Conservation (phyloP, 1,140 invertebrate species). For the Drosophila hydei region DNA sequence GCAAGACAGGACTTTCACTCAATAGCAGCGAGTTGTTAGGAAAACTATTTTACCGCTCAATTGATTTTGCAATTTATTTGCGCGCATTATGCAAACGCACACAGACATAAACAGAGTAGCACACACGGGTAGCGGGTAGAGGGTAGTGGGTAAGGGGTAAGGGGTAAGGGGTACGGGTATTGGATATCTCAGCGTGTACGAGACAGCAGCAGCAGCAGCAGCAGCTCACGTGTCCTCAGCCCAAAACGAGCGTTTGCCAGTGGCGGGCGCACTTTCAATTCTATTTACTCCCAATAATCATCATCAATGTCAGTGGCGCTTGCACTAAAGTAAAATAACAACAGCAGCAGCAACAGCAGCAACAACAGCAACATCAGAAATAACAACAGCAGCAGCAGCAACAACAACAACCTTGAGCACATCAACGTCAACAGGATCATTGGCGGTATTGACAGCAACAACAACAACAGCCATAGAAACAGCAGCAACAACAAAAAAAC, state of each 20-base stretch:
- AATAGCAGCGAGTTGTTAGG: constrained; percentile 40
- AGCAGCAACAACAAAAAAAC: constrained; percentile 4
- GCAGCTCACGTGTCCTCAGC: constrained; percentile 57
- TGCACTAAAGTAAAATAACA: constrained; percentile 72
- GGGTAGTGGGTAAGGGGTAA: not conserved
- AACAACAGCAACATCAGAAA: not conserved
- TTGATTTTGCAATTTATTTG: constrained; percentile 84
- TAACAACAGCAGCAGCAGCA: constrained; percentile 13
- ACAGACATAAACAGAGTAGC: constrained; percentile 7
- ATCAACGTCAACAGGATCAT: constrained; percentile 73
- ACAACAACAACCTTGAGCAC: constrained; percentile 18
- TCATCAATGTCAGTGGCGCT: constrained; percentile 83
- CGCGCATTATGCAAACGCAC: constrained; percentile 67
- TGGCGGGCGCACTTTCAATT: constrained; percentile 73
- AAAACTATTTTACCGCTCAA: constrained; percentile 83
- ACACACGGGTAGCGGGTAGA: no score
- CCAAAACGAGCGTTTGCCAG: constrained; percentile 30
- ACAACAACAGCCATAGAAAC: constrained; percentile 18
- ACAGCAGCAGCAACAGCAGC: constrained; percentile 3
- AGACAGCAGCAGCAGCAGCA: not conserved
- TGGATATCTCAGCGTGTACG: not conserved
- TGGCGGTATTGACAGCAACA: constrained; percentile 62
- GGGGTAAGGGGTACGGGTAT: not conserved
- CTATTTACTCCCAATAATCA: constrained; percentile 83
- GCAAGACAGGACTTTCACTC: constrained; percentile 47